These are phyloP conservation scores for Lampris incognitus DNA, from an alignment of 2,113 vertebrate species.

Conservation along the genomic window DNA sequence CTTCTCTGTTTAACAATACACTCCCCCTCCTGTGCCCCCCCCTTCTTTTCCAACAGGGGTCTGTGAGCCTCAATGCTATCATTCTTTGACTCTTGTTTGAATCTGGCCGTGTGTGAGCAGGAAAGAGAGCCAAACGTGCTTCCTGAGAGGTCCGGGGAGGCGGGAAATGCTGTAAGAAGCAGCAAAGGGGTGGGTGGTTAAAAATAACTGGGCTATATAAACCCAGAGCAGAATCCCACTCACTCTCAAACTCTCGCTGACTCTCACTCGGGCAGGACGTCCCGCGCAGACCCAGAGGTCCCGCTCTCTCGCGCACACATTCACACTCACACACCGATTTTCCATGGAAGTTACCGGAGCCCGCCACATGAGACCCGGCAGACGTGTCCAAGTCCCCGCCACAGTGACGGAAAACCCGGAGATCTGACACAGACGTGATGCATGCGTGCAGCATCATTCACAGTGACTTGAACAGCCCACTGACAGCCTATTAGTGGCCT, in stretches of 20 bases:
- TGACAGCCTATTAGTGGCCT: constrained; percentile 29
- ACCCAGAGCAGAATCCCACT: constrained; percentile 83
- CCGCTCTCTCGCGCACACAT: constrained; percentile 45
- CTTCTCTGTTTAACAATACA: constrained; percentile 71
- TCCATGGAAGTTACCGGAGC: constrained; percentile 47
- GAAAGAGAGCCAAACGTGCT: constrained; percentile 92
- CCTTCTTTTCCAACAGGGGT: constrained; percentile 65
- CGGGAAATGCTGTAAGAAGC: constrained; percentile 92
- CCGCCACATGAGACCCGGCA: constrained; percentile 42
- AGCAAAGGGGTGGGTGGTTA: constrained; percentile 87
- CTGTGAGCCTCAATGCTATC: constrained; percentile 84
- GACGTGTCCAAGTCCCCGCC: constrained; percentile 42
- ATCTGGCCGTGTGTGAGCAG: constrained; percentile 89
- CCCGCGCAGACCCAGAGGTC: constrained; percentile 36
- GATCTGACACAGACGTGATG: constrained; percentile 58
- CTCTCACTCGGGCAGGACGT: constrained; percentile 65
- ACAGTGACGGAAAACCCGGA: constrained; percentile 53
- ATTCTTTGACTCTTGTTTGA: constrained; percentile 88
- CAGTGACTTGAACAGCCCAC: constrained; percentile 20
- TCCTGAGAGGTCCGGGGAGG: constrained; percentile 88
- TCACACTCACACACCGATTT: constrained; percentile 57
- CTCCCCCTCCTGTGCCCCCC: background rate
- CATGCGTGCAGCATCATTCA: constrained; percentile 8
- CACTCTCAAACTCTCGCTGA: constrained; percentile 78
- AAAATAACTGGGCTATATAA: constrained; percentile 99